Evolutionary conservation across 2,113 vertebrate genomes (phyloP), one percentile per base, ranked within the genome.

Genomic region (Lathamus discolor): DNA sequence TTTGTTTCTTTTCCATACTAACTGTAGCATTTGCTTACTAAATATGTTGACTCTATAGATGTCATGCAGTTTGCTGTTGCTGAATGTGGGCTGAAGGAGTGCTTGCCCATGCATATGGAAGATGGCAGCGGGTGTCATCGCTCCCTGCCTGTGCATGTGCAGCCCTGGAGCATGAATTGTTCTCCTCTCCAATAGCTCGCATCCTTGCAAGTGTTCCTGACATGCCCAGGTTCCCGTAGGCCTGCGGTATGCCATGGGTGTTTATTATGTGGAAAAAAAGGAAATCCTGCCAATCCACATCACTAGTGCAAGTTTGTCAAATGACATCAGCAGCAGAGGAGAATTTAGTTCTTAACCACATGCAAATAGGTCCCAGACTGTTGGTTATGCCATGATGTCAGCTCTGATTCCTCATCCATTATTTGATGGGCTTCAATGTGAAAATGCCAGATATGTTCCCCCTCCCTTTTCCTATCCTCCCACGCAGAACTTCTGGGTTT

Each of bases 381-480:
- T 92, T 92, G 90, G 70, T 95, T 95, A 67, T 85, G 88, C 96
- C 67, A n/a, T 97, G 95, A 98, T 96, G 97, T 98, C 97, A 97
- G 86, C 86, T 92, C 84, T 43, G 86, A 95, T 96, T 96, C 87
- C 89, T 91, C 73, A 84, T 94, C 94, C 92, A 91, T 97, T 97
- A 97, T 93, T 96, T 85, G 92, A 90, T 92, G 88, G 69, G 59
- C 69, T 92, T 94, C 93, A 72, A 52, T 55, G 88, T 16, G 6
- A 91, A 86, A 94, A 70, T 8, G 69, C 84, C 82, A 92, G 52
- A 70, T 87, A 93, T 6, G 20, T 85, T 79, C 18, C 28, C 19
- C 63, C 61, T 90, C 66, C 87, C 37, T 83, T 92, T 87, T 76
- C 44, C 49, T 91, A 37, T 14, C 57, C 44, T 89, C 81, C 78